Conservation (phyloP, 1,140 invertebrate species). For the Cylas formicarius region DNA sequence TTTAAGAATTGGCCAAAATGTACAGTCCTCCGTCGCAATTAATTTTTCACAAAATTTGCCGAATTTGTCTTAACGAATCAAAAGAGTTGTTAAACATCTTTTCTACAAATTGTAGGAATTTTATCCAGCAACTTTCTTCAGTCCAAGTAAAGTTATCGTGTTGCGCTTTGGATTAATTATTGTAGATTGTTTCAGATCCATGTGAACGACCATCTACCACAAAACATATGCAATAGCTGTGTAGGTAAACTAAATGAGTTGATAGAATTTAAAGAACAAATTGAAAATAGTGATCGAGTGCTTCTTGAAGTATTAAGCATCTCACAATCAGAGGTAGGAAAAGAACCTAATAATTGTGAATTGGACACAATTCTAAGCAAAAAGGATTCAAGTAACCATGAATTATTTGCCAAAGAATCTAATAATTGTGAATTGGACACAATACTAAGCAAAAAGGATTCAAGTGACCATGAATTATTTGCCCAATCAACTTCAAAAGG, state of each 20-base stretch:
- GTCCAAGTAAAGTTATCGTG: constrained; percentile 8
- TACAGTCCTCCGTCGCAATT: no score
- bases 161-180: background rate
- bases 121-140: constrained; percentile 14
- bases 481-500: background rate
- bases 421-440: background rate
- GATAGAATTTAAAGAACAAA: constrained; percentile 19
- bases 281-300: constrained; percentile 12
- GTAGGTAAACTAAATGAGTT: constrained; percentile 15
- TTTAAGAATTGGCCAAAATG: no score
- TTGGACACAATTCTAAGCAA: background rate
- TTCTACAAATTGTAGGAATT: constrained; percentile 1
- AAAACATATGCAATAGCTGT: constrained; percentile 20
- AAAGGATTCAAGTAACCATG: no score
- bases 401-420: background rate
- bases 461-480: background rate
- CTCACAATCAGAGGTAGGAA: background rate
- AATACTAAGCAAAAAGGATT: background rate
- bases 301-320: background rate
- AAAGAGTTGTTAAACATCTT: constrained; percentile 17
- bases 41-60: constrained; percentile 16
- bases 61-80: constrained; percentile 12
- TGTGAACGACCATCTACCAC: constrained; percentile 17
- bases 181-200: constrained; percentile 12
- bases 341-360: background rate